phyloP scores from a whole-genome alignment of 2,888 invertebrate species.

The Mythimna pallens region DNA sequence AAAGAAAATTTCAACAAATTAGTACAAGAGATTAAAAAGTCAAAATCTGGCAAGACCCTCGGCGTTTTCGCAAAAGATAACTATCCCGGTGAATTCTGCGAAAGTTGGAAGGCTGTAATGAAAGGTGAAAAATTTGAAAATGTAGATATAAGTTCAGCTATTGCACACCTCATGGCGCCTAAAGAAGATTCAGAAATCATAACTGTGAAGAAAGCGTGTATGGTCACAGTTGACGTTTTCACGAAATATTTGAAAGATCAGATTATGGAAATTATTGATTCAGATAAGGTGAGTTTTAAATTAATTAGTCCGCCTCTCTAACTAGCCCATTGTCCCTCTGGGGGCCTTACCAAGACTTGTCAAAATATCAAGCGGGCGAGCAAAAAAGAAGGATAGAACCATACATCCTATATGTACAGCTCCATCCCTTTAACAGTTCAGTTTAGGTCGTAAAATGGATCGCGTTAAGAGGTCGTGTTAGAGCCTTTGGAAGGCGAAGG shows the following conservation, averaged over 20 bases:
- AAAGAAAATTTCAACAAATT: constrained; percentile 96
- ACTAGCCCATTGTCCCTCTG: no score
- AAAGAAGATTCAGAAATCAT: constrained; percentile 98
- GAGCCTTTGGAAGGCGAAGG: no score
- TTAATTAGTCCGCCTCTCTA: no score
- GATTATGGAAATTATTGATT: constrained; percentile 99
- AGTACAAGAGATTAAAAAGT: constrained; percentile 95
- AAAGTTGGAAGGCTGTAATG: constrained; percentile 95
- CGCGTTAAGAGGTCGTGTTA: no score
- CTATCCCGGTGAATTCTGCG: constrained; percentile 98
- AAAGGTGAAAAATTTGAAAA: constrained; percentile 95
- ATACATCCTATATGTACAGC: no score
- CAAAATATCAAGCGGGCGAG: no score
- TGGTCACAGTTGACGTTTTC: constrained; percentile 98
- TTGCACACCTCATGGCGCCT: constrained; percentile 97
- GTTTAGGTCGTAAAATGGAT: no score
- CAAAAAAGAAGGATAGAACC: no score
- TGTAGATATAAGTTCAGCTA: constrained; percentile 95
- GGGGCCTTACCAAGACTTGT: no score
- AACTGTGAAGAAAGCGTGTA: constrained; percentile 97
- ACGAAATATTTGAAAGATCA: constrained; percentile 99
- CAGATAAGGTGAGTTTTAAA: constrained; percentile 93
- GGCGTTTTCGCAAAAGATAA: constrained; percentile 98
- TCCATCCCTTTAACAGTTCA: no score
- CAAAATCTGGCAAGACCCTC: constrained; percentile 96